Evolutionary conservation across 2,797 vertebrate genomes (phyloP).

Genomic region (Ammospiza maritima): DNA sequence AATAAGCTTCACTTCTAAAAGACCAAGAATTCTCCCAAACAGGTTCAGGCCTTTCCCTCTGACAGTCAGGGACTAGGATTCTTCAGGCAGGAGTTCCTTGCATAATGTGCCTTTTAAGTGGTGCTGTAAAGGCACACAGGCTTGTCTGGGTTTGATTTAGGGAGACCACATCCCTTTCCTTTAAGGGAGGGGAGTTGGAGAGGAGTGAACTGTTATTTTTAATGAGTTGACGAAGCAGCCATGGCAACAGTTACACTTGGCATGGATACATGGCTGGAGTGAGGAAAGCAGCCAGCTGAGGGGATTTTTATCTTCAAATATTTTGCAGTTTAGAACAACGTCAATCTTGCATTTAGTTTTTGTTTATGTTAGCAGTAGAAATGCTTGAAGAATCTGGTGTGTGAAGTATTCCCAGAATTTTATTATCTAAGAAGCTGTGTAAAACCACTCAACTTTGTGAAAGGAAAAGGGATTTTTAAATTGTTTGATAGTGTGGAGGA

Average conservation of each 20-base stretch:
- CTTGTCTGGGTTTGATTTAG: not conserved
- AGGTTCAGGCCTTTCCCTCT: not conserved
- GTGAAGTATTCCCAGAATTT: not conserved
- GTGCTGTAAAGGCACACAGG: not conserved
- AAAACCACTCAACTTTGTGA: not conserved
- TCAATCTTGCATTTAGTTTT: not conserved
- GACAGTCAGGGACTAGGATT: not conserved
- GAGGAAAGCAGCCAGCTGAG: not conserved
- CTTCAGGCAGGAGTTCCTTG: not conserved
- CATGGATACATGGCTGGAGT: not conserved
- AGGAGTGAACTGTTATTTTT: not conserved
- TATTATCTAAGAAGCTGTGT: not conserved
- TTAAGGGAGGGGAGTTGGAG: not conserved
- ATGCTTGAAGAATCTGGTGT: not conserved
- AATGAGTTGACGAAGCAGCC: slow-evolving; percentile 24
- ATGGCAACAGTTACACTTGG: slow-evolving; percentile 50
- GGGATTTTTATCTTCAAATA: slow-evolving; percentile 19
- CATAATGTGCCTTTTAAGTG: not conserved
- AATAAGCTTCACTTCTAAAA: not conserved
- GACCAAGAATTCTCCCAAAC: not conserved
- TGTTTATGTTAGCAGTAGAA: slow-evolving; percentile 15
- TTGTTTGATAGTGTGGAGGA: not conserved
- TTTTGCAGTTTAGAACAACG: not conserved
- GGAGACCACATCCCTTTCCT: not conserved
- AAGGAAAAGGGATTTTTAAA: not conserved